phyloP scores from a whole-genome alignment of 2,113 vertebrate genomes.

The Sceloporus undulatus region DNA sequence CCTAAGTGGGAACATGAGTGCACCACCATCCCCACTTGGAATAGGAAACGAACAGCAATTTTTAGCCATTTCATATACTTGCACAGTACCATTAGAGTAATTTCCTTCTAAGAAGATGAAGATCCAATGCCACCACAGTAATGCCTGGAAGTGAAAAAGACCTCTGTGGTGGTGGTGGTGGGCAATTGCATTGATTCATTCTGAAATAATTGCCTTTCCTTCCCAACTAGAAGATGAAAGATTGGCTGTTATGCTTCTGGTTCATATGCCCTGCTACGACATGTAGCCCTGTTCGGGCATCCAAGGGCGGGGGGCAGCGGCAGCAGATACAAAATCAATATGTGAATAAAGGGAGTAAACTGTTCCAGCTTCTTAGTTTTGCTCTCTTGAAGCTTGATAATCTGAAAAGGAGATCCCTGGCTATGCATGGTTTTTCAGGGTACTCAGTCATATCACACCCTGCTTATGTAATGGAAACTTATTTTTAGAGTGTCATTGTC shows the following conservation, averaged over 20 bases:
- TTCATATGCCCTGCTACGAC: neutral
- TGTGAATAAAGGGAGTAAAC: no score
- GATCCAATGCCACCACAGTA: neutral
- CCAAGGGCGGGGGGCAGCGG: neutral
- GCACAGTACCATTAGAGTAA: no score
- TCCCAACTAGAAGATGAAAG: neutral
- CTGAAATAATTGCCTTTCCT: neutral
- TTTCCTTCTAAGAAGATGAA: neutral
- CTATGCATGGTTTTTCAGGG: no score
- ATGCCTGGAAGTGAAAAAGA: neutral
- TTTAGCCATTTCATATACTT: neutral
- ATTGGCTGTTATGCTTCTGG: neutral
- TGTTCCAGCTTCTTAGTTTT: no score
- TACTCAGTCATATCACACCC: no score
- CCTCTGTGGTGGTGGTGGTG: neutral
- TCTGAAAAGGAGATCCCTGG: no score
- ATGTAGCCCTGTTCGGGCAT: neutral
- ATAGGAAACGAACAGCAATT: neutral
- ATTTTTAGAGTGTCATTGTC: neutral
- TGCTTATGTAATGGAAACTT: no score
- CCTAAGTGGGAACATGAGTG: no score
- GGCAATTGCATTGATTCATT: neutral
- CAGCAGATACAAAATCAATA: no score
- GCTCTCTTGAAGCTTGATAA: neutral
- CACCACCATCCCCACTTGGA: no score